Base-by-base conservation (phyloP, 2,888 invertebrate genomes). In the Buathra laborator region DNA sequence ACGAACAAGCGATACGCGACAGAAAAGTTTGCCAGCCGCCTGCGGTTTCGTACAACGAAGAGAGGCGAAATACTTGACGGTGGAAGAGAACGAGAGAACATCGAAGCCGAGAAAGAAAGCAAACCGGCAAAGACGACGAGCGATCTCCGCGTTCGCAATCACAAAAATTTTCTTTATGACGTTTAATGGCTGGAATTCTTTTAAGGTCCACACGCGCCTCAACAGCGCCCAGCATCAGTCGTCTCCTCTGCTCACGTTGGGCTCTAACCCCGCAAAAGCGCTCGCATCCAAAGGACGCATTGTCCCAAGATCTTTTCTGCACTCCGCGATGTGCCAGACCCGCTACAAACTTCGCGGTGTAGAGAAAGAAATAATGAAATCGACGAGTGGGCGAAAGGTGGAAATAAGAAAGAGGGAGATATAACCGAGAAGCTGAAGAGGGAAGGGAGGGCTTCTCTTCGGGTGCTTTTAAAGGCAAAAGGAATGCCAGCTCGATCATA, bases 141-240 rank as follows among this genome's bases (percentile, higher is more conserved):
- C 16, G 46, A 46, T 24, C 24, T 12, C 29, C 19, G 59, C 24
- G 44, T 89, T 88, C 90, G 89, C 90, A 91, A 92, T 91, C 90
- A 89, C 91, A 91, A 92, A 93, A 92, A 90, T 93, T 90, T 91
- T 91, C 92, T 90, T 93, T 92, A 92, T 92, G 92, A 93, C 90
- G 91, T 89, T 91, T 92, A 92, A 92, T 92, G 92, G 91, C 87
- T 88, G 90, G 91, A 92, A 93, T 93, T 93, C 92, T 91, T 92
- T 90, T 88, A 89, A 87, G 87, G 80, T 80, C 80, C 81, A 66
- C 24, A 46, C 74, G 64, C 81, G 76, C 62, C 59, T 67, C 70
- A 48, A 64, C 71, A 37, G 56, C 66, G 56, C 32, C 5, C 37
- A 12, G 68, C 77, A 46, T 59, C 68, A n/a, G n/a, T 59, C 59